Conservation (phyloP, 1,140 invertebrate species). For the Orussus abietinus region DNA sequence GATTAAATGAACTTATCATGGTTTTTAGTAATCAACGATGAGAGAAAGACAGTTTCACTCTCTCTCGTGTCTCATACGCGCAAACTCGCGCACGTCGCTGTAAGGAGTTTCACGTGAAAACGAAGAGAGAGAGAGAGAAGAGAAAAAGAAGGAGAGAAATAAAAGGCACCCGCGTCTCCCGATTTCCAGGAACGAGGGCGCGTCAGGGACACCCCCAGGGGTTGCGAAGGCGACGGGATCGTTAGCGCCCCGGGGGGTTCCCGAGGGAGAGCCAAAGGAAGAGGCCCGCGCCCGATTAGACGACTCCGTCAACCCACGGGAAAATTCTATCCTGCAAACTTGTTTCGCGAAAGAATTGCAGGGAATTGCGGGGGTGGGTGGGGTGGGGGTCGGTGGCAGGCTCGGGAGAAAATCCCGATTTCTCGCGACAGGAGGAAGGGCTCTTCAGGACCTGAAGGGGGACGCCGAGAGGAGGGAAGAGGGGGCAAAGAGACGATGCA, state of each 20-base stretch:
- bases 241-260: too few relatives aligned
- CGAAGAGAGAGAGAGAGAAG: conserved; percentile 11
- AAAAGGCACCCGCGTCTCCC: too few relatives aligned
- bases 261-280: conserved; percentile 1
- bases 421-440: neutral
- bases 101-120: conserved; percentile 12
- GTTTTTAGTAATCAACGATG: too few relatives aligned
- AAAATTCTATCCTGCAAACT: conserved; percentile 53
- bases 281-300: conserved; percentile 38
- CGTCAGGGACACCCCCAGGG: too few relatives aligned
- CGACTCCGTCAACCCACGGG: conserved; percentile 48
- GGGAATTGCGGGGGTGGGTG: conserved; percentile 36
- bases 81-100: conserved; percentile 29
- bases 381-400: conserved; percentile 22
- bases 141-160: conserved; percentile 7
- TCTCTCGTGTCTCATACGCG: too few relatives aligned
- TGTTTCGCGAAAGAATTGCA: conserved; percentile 51
- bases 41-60: too few relatives aligned
- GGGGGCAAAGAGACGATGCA: conserved; percentile 35
- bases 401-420: conserved; percentile 8
- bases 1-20: too few relatives aligned
- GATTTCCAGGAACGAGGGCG: too few relatives aligned
- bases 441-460: too few relatives aligned
- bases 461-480: conserved; percentile 11
- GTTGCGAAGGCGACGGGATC: too few relatives aligned